A percentile compares a stretch with the other conserved stretches of the same genome.
These are phyloP conservation scores for Mastacembelus armatus DNA, from an alignment of 2,797 vertebrate genomes.

Conservation along the genomic window DNA sequence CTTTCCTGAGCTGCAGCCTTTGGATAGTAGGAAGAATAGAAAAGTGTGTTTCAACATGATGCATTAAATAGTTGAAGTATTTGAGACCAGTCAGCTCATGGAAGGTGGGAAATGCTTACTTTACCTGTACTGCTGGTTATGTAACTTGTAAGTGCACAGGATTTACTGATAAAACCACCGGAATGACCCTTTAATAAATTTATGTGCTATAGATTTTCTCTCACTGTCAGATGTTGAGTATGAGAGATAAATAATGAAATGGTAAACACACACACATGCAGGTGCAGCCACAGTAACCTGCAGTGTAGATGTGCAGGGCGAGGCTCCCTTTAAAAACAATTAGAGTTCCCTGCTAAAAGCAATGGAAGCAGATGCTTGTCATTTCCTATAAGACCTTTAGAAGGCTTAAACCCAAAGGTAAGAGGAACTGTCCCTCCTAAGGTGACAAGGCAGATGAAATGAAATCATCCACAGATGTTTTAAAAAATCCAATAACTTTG, in stretches of 20 bases:
- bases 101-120: neutral
- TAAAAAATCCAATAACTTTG: neutral
- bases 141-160: neutral
- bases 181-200: slow-evolving; percentile 21
- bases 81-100: neutral
- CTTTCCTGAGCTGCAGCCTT: slow-evolving; percentile 30
- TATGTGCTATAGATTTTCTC: slow-evolving; percentile 45
- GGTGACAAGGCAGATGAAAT: neutral
- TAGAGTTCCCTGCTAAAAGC: slow-evolving; percentile 18
- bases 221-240: slow-evolving; percentile 42
- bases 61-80: neutral
- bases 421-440: neutral
- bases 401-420: neutral
- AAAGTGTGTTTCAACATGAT: slow-evolving; percentile 14
- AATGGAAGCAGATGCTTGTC: slow-evolving; percentile 8
- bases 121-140: neutral
- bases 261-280: neutral
- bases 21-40: slow-evolving; percentile 17
- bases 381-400: neutral
- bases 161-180: neutral
- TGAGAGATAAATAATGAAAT: slow-evolving; percentile 35
- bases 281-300: slow-evolving; percentile 13
- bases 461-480: neutral
- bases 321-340: slow-evolving; percentile 46
- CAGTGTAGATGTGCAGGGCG: slow-evolving; percentile 1